Percentiles rank a stretch among this genome's conserved stretches.
phyloP scores from a whole-genome alignment of 2,113 vertebrate genomes.

The Pollimyrus isidori region DNA sequence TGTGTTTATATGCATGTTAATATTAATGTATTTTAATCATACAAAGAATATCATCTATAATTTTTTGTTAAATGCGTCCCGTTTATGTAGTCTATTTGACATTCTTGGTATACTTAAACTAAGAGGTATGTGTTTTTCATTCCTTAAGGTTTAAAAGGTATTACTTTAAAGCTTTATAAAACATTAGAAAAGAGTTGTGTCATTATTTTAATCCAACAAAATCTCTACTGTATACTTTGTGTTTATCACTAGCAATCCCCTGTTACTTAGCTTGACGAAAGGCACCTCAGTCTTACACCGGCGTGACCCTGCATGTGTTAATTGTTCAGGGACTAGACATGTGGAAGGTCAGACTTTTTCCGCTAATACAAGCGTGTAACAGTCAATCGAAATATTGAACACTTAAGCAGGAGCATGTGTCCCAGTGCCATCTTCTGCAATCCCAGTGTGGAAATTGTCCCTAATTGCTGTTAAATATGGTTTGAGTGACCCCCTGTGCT shows the following conservation, averaged over 20 bases:
- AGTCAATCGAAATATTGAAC: slow-evolving; percentile 44
- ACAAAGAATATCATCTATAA: neutral
- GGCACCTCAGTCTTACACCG: neutral
- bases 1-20: neutral
- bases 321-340: neutral
- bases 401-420: slow-evolving; percentile 58
- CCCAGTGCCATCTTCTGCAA: slow-evolving; percentile 31
- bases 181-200: neutral
- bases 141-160: neutral
- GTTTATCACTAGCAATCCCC: neutral
- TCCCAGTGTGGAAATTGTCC: slow-evolving; percentile 53
- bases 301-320: neutral
- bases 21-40: neutral
- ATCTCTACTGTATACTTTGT: neutral
- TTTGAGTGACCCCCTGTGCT: slow-evolving; percentile 48
- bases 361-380: slow-evolving; percentile 32
- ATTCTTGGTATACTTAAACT: neutral
- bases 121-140: neutral
- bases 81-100: neutral
- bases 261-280: neutral
- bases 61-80: neutral
- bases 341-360: neutral
- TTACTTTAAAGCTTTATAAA: neutral
- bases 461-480: slow-evolving; percentile 59
- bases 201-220: neutral